These are phyloP conservation scores for Ptychochromis oligacanthus DNA, from an alignment of 2,113 vertebrate species.

Conservation along the genomic window DNA sequence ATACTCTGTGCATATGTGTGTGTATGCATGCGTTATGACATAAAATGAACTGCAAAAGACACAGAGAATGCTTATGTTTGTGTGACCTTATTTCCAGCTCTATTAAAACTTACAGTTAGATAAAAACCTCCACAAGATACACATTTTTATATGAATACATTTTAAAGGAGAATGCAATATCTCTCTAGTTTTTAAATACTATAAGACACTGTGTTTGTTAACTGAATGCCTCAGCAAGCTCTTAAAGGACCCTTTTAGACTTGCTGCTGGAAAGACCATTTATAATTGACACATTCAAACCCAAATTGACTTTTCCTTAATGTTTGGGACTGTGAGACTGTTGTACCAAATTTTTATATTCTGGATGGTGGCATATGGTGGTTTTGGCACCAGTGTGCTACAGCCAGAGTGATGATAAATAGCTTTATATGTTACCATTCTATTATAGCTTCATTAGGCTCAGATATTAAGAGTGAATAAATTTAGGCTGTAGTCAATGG, in stretches of 20 bases:
- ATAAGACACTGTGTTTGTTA: neutral
- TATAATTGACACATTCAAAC: conserved; percentile 43
- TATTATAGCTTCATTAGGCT: conserved; percentile 50
- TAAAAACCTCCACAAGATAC: neutral
- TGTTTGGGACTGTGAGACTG: neutral
- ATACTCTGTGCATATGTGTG: neutral
- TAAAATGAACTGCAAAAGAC: neutral
- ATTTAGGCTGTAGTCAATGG: conserved; percentile 29
- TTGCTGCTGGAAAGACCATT: conserved; percentile 15
- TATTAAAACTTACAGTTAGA: neutral
- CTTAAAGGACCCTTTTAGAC: conserved; percentile 6
- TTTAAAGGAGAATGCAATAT: neutral
- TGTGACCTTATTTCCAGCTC: neutral
- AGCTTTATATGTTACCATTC: conserved; percentile 26
- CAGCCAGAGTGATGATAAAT: conserved; percentile 38
- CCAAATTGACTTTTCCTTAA: conserved; percentile 20
- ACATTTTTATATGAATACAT: neutral
- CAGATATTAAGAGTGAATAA: conserved; percentile 39
- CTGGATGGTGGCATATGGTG: conserved; percentile 33
- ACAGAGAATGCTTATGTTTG: neutral
- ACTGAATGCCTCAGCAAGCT: conserved; percentile 7
- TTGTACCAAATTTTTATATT: conserved; percentile 26
- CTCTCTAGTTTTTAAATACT: neutral
- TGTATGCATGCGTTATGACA: neutral
- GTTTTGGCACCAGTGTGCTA: conserved; percentile 20